These are phyloP conservation scores for Cirrhinus molitorella DNA, from an alignment of 2,797 vertebrate genomes.

Conservation along the genomic window DNA sequence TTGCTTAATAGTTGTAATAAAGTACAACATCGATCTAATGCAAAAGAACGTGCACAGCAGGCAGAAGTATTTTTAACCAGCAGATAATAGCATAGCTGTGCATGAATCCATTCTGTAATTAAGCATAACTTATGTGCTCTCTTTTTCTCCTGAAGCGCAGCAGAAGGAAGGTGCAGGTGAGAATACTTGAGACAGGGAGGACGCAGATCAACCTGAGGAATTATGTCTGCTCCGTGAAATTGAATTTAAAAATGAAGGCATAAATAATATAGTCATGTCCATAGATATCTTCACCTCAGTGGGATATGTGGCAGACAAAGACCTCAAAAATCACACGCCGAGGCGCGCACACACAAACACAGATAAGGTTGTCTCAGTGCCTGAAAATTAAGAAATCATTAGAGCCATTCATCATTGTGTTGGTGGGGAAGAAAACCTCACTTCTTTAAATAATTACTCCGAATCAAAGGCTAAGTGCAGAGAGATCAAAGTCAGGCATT, in stretches of 20 bases:
- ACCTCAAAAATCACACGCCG: constrained; percentile 46
- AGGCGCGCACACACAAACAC: constrained; percentile 41
- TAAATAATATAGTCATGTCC: constrained; percentile 42
- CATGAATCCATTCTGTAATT: constrained; percentile 33
- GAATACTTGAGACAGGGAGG: constrained; percentile 63
- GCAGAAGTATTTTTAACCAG: constrained; percentile 13
- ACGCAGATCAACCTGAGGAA: constrained; percentile 58
- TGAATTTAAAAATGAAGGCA: constrained; percentile 43
- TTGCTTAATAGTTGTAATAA: neutral
- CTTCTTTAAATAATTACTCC: constrained; percentile 76
- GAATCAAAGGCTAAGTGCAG: constrained; percentile 78
- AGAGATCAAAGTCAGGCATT: constrained; percentile 80
- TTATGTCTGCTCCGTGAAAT: constrained; percentile 51
- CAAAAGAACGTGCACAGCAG: neutral
- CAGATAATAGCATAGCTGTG: constrained; percentile 1
- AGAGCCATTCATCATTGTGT: constrained; percentile 71
- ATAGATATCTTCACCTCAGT: constrained; percentile 55
- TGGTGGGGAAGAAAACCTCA: constrained; percentile 60
- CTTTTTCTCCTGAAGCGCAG: constrained; percentile 34
- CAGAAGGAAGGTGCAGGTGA: constrained; percentile 60
- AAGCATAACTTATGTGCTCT: constrained; percentile 45
- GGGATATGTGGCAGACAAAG: constrained; percentile 45
- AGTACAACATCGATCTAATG: neutral
- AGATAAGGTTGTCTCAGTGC: constrained; percentile 64
- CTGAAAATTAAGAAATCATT: constrained; percentile 73